These are phyloP conservation scores for Athene cunicularia DNA, from an alignment of 2,113 vertebrate genomes.

Conservation along the genomic window DNA sequence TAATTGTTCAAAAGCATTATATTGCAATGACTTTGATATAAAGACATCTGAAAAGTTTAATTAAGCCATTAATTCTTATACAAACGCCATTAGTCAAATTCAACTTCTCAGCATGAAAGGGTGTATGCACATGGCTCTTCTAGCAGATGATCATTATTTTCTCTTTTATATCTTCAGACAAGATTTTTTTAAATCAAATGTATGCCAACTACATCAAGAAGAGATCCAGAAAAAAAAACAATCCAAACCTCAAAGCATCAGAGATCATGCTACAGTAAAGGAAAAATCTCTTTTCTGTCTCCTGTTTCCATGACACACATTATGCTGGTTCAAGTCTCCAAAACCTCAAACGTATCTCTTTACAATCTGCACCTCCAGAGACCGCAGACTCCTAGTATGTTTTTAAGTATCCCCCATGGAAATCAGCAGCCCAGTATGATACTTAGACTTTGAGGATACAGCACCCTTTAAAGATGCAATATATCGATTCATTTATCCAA, in stretches of 20 bases:
- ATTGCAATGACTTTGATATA: neutral
- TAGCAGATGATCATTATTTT: neutral
- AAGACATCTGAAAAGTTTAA: neutral
- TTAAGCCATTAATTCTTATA: neutral
- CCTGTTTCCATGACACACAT: neutral
- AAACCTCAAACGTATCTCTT: neutral
- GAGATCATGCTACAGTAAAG: neutral
- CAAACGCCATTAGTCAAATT: neutral
- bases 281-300: neutral
- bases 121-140: neutral
- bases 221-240: neutral
- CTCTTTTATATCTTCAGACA: neutral
- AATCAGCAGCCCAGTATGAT: neutral
- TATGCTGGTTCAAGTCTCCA: neutral
- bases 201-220: neutral
- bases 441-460: neutral
- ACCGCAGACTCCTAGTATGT: neutral
- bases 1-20: neutral
- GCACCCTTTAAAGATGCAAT: neutral
- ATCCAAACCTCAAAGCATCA: slow-evolving; percentile 29
- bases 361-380: neutral
- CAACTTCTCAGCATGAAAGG: neutral
- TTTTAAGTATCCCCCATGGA: neutral
- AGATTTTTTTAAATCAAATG: neutral
- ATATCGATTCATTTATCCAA: neutral